Percentiles rank a stretch among this genome's conserved stretches.
phyloP scores from a whole-genome alignment of 2,797 vertebrate species.

The Syndactyla subalaris region DNA sequence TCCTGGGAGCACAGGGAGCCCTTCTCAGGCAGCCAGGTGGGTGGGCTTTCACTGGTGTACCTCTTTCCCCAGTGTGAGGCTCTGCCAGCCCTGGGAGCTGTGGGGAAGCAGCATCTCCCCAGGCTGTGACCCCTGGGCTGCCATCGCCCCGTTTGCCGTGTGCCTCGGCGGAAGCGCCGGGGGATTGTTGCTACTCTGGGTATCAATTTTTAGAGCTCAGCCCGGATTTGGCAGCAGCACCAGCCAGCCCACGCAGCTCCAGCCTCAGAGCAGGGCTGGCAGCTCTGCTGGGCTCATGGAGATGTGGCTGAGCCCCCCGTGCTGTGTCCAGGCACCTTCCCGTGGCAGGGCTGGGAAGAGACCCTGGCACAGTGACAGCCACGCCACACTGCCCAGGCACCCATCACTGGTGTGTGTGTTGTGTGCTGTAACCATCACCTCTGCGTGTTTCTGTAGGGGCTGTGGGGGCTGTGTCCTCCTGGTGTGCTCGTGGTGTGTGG shows the following conservation, averaged over 20 bases:
- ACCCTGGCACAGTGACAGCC: accelerated
- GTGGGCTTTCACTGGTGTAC: accelerated
- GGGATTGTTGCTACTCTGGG: background rate
- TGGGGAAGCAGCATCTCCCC: accelerated
- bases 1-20: background rate
- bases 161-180: background rate
- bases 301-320: accelerated
- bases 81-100: accelerated
- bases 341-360: background rate
- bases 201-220: background rate
- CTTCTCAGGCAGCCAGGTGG: background rate
- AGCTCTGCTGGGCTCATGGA: background rate
- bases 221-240: background rate
- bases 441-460: background rate
- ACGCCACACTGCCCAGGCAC: accelerated
- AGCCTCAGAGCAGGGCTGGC: background rate
- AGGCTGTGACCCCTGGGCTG: background rate
- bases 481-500: no score
- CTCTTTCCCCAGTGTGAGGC: background rate
- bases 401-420: accelerated
- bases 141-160: accelerated
- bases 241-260: background rate
- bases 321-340: background rate
- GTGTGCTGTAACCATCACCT: accelerated
- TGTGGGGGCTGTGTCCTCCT: background rate